Evolutionary conservation across 2,797 vertebrate genomes (phyloP).

Genomic region (Catharus ustulatus): DNA sequence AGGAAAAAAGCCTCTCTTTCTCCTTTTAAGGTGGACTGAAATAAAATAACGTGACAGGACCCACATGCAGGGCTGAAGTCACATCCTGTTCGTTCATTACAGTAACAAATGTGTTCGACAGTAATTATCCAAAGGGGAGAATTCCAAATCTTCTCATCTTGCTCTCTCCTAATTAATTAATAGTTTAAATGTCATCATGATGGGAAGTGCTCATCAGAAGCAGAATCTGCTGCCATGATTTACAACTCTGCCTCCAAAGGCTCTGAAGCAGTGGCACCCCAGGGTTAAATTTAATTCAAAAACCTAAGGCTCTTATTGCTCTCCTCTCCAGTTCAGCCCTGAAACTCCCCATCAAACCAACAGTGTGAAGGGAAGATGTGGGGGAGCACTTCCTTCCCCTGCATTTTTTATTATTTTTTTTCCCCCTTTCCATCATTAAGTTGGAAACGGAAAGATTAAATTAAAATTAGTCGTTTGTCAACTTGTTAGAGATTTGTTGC

Average conservation of each 20-base stretch:
- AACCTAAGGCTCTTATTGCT: constrained; percentile 73
- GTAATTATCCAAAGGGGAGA: constrained; percentile 74
- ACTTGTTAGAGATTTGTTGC: constrained; percentile 76
- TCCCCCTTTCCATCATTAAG: constrained; percentile 29
- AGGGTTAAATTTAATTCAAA: constrained; percentile 83
- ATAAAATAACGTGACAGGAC: neutral
- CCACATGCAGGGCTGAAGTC: constrained; percentile 32
- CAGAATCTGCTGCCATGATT: constrained; percentile 79
- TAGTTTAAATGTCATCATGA: constrained; percentile 88
- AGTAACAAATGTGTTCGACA: constrained; percentile 68
- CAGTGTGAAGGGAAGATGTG: constrained; percentile 67
- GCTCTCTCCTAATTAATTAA: constrained; percentile 85
- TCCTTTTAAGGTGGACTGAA: neutral
- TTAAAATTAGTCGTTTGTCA: constrained; percentile 80
- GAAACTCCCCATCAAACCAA: constrained; percentile 67
- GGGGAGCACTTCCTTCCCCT: constrained; percentile 40
- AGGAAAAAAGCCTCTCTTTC: neutral
- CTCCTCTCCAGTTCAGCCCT: constrained; percentile 67
- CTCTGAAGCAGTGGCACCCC: constrained; percentile 77
- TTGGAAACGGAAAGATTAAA: constrained; percentile 74
- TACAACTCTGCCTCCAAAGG: constrained; percentile 73
- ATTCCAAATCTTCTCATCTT: constrained; percentile 80
- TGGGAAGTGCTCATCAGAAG: constrained; percentile 82
- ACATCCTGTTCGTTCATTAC: constrained; percentile 68
- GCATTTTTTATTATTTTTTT: neutral